A percentile compares a stretch with the other conserved stretches of the same genome.
These are phyloP conservation scores for Trilocha varians DNA, from an alignment of 2,888 invertebrate genomes.

Conservation along the genomic window DNA sequence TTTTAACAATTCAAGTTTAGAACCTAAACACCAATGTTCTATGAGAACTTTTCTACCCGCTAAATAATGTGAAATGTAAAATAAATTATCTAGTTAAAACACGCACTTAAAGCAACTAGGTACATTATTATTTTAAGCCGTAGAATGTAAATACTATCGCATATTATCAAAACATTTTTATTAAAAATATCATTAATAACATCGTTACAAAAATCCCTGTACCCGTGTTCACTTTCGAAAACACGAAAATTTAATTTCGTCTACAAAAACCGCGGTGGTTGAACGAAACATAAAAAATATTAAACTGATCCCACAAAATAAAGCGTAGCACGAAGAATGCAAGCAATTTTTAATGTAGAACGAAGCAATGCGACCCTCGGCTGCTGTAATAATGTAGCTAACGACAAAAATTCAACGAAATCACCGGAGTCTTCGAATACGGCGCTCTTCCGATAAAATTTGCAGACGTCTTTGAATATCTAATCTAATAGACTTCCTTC, in stretches of 20 bases:
- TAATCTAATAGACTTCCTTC: neutral
- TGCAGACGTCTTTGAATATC: slow-evolving; percentile 1
- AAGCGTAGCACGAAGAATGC: slow-evolving; percentile 60
- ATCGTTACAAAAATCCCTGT: slow-evolving; percentile 15
- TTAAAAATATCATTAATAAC: neutral
- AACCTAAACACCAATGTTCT: no score
- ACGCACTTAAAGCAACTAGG: no score
- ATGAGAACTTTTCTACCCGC: no score
- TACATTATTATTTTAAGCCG: no score
- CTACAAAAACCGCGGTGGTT: slow-evolving; percentile 34
- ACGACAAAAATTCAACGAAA: slow-evolving; percentile 38
- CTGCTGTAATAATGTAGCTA: slow-evolving; percentile 46
- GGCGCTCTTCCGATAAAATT: slow-evolving; percentile 6
- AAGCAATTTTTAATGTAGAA: slow-evolving; percentile 69
- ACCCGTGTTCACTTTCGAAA: slow-evolving; percentile 19
- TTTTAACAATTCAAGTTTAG: no score
- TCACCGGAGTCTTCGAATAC: slow-evolving; percentile 16
- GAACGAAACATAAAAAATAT: slow-evolving; percentile 40
- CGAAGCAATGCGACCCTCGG: slow-evolving; percentile 35
- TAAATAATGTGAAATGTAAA: no score
- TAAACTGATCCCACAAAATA: slow-evolving; percentile 49
- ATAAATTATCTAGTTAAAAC: no score
- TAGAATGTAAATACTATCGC: no score
- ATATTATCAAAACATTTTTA: no score
- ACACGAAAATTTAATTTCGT: slow-evolving; percentile 45